Base-by-base conservation (phyloP, 2,888 invertebrate species). In the Melipona beecheii region DNA sequence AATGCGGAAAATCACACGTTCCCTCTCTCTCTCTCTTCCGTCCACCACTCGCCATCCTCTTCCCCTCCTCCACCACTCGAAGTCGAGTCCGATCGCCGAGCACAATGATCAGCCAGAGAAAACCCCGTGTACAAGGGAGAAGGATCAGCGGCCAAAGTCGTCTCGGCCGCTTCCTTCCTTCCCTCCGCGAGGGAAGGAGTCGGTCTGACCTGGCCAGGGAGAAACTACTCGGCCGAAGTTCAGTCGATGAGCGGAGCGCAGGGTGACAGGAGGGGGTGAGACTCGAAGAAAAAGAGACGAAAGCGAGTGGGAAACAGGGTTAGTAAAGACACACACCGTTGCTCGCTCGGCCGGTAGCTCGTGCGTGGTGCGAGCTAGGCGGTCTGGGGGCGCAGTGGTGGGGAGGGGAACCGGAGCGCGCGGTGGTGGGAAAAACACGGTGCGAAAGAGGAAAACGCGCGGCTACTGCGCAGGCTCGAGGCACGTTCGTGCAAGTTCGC, bases 381-480 rank as follows among this genome's bases (percentile, higher is more conserved):
- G 43, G 43, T 43, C 43, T 43, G 43, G 43, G 43, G 9, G 9
- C 11, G 43, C 9, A 11, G 27, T 3, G 36, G 64, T 21, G 66
- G 43, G 52, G 43, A 50, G 43, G 66, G 43, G 52, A 24, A 9
- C 27, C 2, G 27, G 5, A 15, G 43, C 43, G 43, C 43, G 43
- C 43, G 9, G 27, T 3, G 36, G 64, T 21, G 66, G 43, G 52
- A 24, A 9, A 13, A 52, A 54, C 52, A 65, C 50, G 60, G 75
- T 58, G 80, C 72, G 85, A 76, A n/a, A 56, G 31, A 9, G 17
- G 49, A 2, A 17, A 24, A 43, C 1, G 52, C 21, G 17, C 21
- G 60, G 43, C 5, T 54, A 27, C 27, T 36, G 88, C 87, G 87
- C 81, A 87, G 64, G 82, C 85, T 86, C 88, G 87, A 78, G 19